Base-by-base conservation (phyloP, 2,888 invertebrate genomes). In the Nomada flava region DNA sequence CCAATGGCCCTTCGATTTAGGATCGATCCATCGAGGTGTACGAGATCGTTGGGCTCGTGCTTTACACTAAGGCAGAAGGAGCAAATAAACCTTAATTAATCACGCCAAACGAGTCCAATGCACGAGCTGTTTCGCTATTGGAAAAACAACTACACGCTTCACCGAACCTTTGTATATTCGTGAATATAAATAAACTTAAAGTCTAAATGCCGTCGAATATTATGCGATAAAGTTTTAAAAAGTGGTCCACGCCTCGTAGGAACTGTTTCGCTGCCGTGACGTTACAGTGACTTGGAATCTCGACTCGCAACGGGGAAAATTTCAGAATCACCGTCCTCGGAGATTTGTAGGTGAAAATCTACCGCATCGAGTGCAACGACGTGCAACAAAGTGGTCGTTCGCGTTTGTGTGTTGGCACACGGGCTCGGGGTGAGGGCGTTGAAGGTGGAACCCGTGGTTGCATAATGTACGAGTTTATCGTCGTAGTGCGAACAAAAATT, bases 1-100 rank as follows among this genome's bases (percentile, higher is more conserved):
- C 79, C 79, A 65, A 79, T 78, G 79, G 47, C 65, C 65, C 79
- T 78, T 67, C 79, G 79, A 78, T 79, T 78, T 78, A 78, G 79
- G 71, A 64, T 65, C 60, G 79, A 78, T 71, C 64, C 59, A 53
- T 70, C 70, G 60, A 65, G 53, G 71, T 65, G 65, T 50, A 67
- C 79, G 79, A 65, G 79, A 77, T 78, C 78, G 69, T 77, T 77
- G 78, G 70, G 59, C 79, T 44, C 78, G 36, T 15, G 23, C 64
- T 70, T 70, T 52, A 20, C n/a, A 23, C 60, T 65, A 36, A 10
- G 23, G 15, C 60, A 36, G n/a, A 36, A 62, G 23, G 23, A 71
- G 60, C 79, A 55, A 65, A 78, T 71, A 59, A 65, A 65, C n/a
- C 65, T 65, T 62, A 50, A 79, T 79, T 70, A 78, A 78, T 79